Percentiles rank a stretch among this genome's conserved stretches.
These are phyloP conservation scores for Strongylocentrotus purpuratus DNA, from an alignment of 35 echinoderm and acorn worm species.

Conservation along the genomic window DNA sequence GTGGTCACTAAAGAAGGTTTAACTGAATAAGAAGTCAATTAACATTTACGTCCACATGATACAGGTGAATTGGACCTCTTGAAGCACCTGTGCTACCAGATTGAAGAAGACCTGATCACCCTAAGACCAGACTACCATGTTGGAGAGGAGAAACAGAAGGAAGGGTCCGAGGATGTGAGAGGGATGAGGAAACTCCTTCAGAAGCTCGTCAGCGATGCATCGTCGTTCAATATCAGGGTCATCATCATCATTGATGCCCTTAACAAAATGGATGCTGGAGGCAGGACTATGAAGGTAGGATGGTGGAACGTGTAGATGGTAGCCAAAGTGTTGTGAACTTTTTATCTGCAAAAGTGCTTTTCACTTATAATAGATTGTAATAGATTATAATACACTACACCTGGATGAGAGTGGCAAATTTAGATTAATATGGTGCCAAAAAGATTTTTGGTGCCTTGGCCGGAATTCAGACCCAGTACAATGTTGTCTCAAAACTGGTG, in stretches of 20 bases:
- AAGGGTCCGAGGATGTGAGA: constrained; percentile 30
- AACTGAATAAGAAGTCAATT: too few species aligned
- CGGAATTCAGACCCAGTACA: too few species aligned
- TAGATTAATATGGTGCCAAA: too few species aligned
- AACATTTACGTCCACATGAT: background rate
- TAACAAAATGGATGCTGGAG: constrained; percentile 61
- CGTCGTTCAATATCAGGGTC: constrained; percentile 11
- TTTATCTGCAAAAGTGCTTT: background rate
- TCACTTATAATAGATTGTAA: background rate
- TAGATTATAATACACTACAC: too few species aligned
- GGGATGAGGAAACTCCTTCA: constrained; percentile 50
- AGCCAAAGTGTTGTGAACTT: too few species aligned
- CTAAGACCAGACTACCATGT: background rate
- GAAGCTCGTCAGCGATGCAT: constrained; percentile 47
- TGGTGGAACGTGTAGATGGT: too few species aligned
- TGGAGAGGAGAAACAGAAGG: background rate
- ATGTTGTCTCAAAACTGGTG: too few species aligned
- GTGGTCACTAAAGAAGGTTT: too few species aligned
- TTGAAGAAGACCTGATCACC: constrained; percentile 38
- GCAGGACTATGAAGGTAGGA: constrained; percentile 51
- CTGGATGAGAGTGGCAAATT: too few species aligned
- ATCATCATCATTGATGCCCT: constrained; percentile 73
- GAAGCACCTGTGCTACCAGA: constrained; percentile 52
- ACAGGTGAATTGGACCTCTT: constrained; percentile 56
- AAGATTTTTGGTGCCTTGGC: too few species aligned